These are phyloP conservation scores for Cygnus atratus DNA, from an alignment of 2,113 vertebrate species.

Conservation along the genomic window DNA sequence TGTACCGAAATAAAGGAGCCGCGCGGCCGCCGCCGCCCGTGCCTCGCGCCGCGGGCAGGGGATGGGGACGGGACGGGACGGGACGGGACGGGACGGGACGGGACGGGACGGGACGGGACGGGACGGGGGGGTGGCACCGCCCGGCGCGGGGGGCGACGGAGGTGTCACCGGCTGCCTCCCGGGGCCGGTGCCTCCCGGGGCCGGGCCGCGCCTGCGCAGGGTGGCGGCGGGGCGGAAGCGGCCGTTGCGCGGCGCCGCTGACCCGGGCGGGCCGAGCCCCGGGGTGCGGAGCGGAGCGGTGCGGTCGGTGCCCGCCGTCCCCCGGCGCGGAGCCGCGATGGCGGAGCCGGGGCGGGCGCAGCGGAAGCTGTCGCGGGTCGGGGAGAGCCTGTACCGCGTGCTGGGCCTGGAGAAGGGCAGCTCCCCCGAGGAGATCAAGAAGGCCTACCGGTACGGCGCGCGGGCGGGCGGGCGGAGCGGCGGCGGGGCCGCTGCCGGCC, in stretches of 20 bases:
- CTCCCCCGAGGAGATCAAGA: slow-evolving; percentile 88
- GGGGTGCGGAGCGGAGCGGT: too few species aligned
- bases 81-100: too few species aligned
- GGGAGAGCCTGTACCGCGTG: slow-evolving; percentile 85
- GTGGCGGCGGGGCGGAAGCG: neutral
- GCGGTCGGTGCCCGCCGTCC: neutral
- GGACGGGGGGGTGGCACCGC: too few species aligned
- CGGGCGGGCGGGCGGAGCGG: too few species aligned
- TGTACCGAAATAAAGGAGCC: neutral
- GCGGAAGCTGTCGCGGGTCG: slow-evolving; percentile 85
- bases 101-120: too few species aligned
- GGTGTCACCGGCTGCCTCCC: too few species aligned
- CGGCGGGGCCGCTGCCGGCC: too few species aligned
- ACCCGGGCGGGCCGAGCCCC: neutral
- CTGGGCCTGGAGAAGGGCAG: slow-evolving; percentile 89
- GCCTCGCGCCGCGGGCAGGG: too few species aligned
- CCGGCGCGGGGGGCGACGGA: neutral
- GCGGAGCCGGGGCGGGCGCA: slow-evolving; percentile 79
- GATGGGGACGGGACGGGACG: too few species aligned
- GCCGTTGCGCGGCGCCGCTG: neutral
- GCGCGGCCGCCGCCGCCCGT: neutral
- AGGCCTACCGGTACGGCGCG: slow-evolving; percentile 85
- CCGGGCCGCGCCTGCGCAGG: neutral
- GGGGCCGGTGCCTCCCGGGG: too few species aligned
- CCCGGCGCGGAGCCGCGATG: neutral